phyloP scores from a whole-genome alignment of 2,113 vertebrate genomes.

The Rhinoderma darwinii region DNA sequence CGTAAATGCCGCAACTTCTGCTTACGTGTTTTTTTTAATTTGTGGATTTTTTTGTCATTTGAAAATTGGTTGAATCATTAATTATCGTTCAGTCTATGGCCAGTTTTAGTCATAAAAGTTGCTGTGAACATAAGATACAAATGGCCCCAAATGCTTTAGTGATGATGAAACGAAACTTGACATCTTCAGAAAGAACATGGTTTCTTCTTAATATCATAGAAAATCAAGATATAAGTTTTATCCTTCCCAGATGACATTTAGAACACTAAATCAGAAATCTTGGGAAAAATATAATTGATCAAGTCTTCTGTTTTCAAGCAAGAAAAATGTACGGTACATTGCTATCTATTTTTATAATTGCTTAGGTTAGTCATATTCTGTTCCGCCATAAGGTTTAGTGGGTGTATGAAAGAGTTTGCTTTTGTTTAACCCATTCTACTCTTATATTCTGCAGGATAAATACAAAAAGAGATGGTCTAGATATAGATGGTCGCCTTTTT shows the following conservation, averaged over 20 bases:
- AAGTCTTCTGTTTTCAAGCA: slow-evolving; percentile 10
- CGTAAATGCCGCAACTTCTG: too few relatives aligned
- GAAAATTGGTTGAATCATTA: too few relatives aligned
- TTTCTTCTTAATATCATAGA: background rate
- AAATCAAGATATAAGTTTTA: background rate
- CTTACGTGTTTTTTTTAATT: too few relatives aligned
- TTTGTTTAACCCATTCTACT: background rate
- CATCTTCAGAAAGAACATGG: background rate
- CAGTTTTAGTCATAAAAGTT: too few relatives aligned
- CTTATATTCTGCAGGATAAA: background rate
- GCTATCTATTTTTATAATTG: background rate
- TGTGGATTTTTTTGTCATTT: too few relatives aligned
- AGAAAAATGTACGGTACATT: background rate
- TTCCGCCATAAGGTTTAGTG: slow-evolving; percentile 23
- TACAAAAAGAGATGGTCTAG: background rate
- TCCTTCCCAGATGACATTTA: background rate
- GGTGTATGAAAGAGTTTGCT: background rate
- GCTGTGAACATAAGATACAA: background rate
- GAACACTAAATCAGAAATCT: background rate
- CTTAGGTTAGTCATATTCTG: background rate
- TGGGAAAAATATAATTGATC: background rate
- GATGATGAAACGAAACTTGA: background rate
- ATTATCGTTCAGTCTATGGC: too few relatives aligned
- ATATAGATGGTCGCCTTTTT: too few relatives aligned
- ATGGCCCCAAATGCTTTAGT: background rate